Evolutionary conservation across 1,140 invertebrate genomes (phyloP).

Genomic region (Wasmannia auropunctata): DNA sequence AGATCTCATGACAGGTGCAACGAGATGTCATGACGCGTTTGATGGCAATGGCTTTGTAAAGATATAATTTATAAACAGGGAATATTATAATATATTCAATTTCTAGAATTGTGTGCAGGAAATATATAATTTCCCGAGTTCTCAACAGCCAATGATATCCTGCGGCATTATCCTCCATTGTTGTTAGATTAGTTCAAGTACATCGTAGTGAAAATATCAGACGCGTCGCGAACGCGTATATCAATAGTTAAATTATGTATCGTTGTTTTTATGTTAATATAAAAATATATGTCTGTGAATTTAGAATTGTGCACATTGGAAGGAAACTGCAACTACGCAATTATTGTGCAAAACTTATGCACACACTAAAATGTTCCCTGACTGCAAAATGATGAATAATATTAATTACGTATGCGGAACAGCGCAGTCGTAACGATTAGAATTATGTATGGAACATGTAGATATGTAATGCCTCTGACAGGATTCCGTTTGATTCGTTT

Average conservation of each 20-base stretch:
- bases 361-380: background rate
- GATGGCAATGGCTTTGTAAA: background rate
- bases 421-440: background rate
- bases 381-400: too few species aligned
- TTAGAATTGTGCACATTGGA: background rate
- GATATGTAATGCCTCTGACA: background rate
- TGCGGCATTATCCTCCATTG: background rate
- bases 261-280: background rate
- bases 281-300: background rate
- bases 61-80: background rate
- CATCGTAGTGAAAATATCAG: background rate
- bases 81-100: background rate
- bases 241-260: background rate
- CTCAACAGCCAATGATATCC: background rate
- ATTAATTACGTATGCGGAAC: constrained; percentile 5
- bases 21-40: background rate
- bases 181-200: constrained; percentile 19
- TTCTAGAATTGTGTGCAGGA: constrained; percentile 8
- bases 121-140: background rate
- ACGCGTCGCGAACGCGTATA: background rate
- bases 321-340: background rate
- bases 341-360: background rate
- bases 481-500: background rate
- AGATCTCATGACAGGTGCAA: background rate
- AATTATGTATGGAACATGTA: constrained; percentile 28